A percentile compares a stretch with the other conserved stretches of the same genome.
These are phyloP conservation scores for Sinosuthora webbiana DNA, from an alignment of 2,113 vertebrate species.

Conservation along the genomic window DNA sequence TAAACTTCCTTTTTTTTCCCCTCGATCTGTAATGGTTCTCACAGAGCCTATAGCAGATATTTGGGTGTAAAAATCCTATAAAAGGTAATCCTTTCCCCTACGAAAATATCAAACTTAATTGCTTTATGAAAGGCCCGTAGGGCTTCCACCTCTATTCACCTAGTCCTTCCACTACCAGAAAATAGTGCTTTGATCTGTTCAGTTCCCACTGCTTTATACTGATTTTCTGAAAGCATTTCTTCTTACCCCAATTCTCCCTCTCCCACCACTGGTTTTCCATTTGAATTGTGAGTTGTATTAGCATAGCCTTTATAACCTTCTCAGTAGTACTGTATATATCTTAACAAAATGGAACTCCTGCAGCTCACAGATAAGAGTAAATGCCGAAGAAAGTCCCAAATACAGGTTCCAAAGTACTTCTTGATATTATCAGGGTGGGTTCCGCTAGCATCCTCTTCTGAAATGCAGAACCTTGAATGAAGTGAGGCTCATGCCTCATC, in stretches of 20 bases:
- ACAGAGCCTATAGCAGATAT: not conserved
- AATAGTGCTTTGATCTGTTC: slow-evolving; percentile 23
- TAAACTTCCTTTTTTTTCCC: not conserved
- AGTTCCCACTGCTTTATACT: not conserved
- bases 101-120: slow-evolving; percentile 34
- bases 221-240: not conserved
- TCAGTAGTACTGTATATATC: not conserved
- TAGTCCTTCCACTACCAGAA: slow-evolving; percentile 5
- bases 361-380: not conserved
- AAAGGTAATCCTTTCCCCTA: not conserved
- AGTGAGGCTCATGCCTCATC: not conserved
- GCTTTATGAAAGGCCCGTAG: not conserved
- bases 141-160: not conserved
- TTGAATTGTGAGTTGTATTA: not conserved
- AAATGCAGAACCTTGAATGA: not conserved
- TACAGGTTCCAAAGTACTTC: not conserved
- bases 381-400: not conserved
- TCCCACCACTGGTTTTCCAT: not conserved
- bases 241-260: not conserved
- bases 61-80: not conserved
- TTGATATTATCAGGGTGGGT: not conserved
- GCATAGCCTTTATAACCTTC: slow-evolving; percentile 10
- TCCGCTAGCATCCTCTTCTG: not conserved
- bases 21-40: not conserved
- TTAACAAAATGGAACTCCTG: not conserved